Evolutionary conservation across 2,797 vertebrate genomes (phyloP), one percentile per base, ranked within the genome.

Genomic region (Urocyon cinereoargenteus): DNA sequence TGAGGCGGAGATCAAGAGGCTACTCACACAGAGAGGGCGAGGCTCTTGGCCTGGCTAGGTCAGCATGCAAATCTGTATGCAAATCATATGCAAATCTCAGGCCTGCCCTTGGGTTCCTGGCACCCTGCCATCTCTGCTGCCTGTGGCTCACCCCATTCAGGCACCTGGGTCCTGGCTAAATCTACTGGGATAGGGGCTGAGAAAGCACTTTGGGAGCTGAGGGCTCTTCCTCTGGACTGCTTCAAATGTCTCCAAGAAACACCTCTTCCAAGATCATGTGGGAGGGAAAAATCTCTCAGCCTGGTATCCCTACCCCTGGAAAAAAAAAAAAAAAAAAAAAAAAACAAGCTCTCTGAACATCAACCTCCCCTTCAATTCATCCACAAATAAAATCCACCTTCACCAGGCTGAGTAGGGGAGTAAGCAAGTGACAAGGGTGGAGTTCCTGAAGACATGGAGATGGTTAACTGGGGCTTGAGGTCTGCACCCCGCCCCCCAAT

Each of bases 61-160:
- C 40, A 90, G 59, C 59, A 88, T 87, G 96, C 91, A 98, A 97
- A 98, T 95, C 12, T 2, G 19, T 45, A 97, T 97, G 91, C 68
- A 97, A 96, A 98, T 98, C 1, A 73, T 8, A 97, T 85, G 94
- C 83, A 97, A 98, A 98, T 92, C 10, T 4, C 8, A 72, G 66
- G 73, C 15, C 79, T 94, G 79, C 57, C 94, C 95, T 97, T 77
- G 75, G 95, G 90, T 93, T 92, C 66, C 92, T 93, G 91, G 93
- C 94, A 78, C 82, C 16, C 21, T 82, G 91, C 90, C 96, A 92
- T 31, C 61, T 55, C 53, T 84, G 62, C 40, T 83, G 87, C 68
- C 77, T 77, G 8, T 92, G 72, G 92, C 61, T 95, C 79, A 89
- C 78, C 92, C 70, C 73, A 79, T 79, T 86, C 93, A 53, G 78